Conservation (phyloP, 2,888 invertebrate species). For the Lordiphosa andalusiaca region DNA sequence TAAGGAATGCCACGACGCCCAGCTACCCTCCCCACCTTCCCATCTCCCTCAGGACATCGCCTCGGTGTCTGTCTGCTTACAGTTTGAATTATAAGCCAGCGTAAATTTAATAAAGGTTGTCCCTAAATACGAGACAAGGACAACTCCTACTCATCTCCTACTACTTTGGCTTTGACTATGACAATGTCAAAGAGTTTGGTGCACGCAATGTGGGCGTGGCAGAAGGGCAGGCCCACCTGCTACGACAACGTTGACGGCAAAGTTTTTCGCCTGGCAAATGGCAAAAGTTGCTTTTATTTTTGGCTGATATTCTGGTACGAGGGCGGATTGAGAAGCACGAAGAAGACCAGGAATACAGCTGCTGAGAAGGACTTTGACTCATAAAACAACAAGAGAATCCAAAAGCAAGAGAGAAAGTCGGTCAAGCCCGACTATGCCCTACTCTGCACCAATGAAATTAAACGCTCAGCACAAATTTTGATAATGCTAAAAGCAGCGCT, state of each 20-base stretch:
- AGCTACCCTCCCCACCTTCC: background rate
- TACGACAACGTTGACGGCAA: slow-evolving; percentile 37
- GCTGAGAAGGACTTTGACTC: too few species aligned
- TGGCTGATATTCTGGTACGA: background rate
- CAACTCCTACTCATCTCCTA: slow-evolving; percentile 24
- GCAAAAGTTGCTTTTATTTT: slow-evolving; percentile 48
- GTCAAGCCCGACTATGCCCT: too few species aligned
- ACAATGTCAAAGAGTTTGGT: slow-evolving; percentile 74
- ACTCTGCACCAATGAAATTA: too few species aligned
- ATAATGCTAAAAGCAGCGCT: too few species aligned
- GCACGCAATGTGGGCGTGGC: slow-evolving; percentile 70
- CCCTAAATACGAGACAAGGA: slow-evolving; percentile 48
- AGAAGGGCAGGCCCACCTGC: slow-evolving; percentile 27
- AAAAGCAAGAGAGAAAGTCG: too few species aligned
- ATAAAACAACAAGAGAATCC: too few species aligned
- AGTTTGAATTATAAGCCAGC: slow-evolving; percentile 73
- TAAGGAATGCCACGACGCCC: slow-evolving; percentile 1
- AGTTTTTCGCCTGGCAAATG: slow-evolving; percentile 66
- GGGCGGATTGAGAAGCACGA: too few species aligned
- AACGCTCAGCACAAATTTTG: too few species aligned
- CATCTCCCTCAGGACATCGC: background rate
- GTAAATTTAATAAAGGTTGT: slow-evolving; percentile 70
- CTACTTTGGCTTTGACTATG: slow-evolving; percentile 46
- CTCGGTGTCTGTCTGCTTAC: slow-evolving; percentile 53
- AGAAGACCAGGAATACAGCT: too few species aligned